A percentile compares a stretch with the other conserved stretches of the same genome.
These are phyloP conservation scores for Acrocephalus scirpaceus DNA, from an alignment of 2,797 vertebrate genomes.

Conservation along the genomic window DNA sequence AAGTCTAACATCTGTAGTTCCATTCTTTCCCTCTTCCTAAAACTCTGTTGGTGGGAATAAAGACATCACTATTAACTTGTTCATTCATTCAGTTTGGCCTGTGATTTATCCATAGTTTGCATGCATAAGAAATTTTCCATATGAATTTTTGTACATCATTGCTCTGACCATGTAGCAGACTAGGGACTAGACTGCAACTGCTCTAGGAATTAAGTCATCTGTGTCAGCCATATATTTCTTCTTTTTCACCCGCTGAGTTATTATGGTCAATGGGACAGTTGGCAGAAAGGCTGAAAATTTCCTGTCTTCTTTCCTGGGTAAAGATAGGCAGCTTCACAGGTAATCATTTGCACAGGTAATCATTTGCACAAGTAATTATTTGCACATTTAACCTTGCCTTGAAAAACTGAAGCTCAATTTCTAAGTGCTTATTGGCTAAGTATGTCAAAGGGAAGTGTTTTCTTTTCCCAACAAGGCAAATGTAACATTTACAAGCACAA, in stretches of 20 bases:
- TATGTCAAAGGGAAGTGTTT: neutral
- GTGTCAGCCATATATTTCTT: neutral
- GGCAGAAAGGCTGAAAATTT: neutral
- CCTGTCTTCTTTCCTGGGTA: neutral
- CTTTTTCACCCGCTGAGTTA: neutral
- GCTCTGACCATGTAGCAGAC: neutral
- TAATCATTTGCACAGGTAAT: constrained; percentile 7
- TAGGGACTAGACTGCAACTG: neutral
- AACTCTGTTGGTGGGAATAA: neutral
- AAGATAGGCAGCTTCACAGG: neutral
- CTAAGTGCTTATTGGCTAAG: neutral
- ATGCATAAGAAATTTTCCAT: neutral
- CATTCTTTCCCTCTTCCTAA: neutral
- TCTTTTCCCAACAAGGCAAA: neutral
- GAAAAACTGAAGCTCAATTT: constrained; percentile 32
- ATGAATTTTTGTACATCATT: neutral
- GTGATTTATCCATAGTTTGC: neutral
- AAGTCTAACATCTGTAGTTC: neutral
- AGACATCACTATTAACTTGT: neutral
- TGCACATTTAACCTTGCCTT: constrained; percentile 6
- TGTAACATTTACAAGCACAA: neutral
- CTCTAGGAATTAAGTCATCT: constrained; percentile 1
- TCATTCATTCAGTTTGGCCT: neutral
- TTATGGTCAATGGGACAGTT: neutral
- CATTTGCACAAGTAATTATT: constrained; percentile 19